Percentiles rank a stretch among this genome's conserved stretches.
These are phyloP conservation scores for Phrynocephalus guinanensis DNA, from an alignment of 2,797 vertebrate species.

Conservation along the genomic window DNA sequence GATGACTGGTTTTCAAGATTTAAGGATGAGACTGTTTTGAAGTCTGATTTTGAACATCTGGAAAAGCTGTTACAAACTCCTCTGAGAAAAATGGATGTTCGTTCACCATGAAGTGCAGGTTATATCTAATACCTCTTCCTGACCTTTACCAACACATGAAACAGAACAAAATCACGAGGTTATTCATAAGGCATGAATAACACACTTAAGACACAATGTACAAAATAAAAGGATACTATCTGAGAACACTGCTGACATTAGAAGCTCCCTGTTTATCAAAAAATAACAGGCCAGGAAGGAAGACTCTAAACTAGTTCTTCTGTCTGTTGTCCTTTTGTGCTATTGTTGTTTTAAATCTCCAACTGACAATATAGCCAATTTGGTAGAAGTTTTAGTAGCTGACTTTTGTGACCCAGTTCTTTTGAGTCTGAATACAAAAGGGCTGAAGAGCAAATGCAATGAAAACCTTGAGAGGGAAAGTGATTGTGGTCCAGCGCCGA, in stretches of 20 bases:
- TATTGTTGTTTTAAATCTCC: slow-evolving; percentile 46
- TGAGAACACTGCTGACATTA: too few relatives aligned
- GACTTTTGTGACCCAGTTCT: slow-evolving; percentile 36
- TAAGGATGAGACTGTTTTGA: too few relatives aligned
- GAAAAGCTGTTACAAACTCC: too few relatives aligned
- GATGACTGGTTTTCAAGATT: too few relatives aligned
- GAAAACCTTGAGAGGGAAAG: slow-evolving; percentile 48
- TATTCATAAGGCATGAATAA: background rate
- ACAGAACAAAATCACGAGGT: background rate
- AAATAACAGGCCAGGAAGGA: background rate
- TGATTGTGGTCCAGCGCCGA: too few relatives aligned
- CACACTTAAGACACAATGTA: too few relatives aligned
- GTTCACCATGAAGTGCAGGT: too few relatives aligned
- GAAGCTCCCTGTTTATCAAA: background rate
- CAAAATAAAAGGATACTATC: background rate
- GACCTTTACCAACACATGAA: background rate
- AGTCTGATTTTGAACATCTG: too few relatives aligned
- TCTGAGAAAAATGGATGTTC: too few relatives aligned
- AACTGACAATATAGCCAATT: slow-evolving; percentile 44
- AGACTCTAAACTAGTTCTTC: background rate
- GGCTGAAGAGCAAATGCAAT: slow-evolving; percentile 31
- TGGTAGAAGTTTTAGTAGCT: slow-evolving; percentile 57
- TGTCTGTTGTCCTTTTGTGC: background rate
- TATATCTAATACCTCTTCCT: too few relatives aligned
- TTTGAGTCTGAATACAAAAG: slow-evolving; percentile 31